Conservation (phyloP, 2,113 vertebrate species). For the Amblyopsis rosae region DNA sequence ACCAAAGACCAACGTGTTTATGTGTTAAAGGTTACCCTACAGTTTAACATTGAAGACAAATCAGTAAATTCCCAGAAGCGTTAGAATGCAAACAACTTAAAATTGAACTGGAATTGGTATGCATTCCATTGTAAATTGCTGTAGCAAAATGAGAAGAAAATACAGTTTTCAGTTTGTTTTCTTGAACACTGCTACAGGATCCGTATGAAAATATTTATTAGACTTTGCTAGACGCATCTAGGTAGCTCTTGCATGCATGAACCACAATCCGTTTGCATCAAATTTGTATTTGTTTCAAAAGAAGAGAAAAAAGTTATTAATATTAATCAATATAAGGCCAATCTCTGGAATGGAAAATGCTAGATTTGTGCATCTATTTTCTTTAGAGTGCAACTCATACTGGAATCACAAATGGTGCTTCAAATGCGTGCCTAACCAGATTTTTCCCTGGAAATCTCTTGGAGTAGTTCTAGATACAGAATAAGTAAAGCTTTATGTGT, state of each 20-base stretch:
- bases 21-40: slow-evolving; percentile 17
- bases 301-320: not conserved
- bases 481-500: slow-evolving; percentile 27
- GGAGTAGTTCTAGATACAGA: slow-evolving; percentile 17
- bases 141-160: not conserved
- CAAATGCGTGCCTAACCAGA: slow-evolving; percentile 57
- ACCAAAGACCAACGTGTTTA: slow-evolving; percentile 60
- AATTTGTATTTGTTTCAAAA: slow-evolving; percentile 14
- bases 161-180: slow-evolving; percentile 13
- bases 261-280: slow-evolving; percentile 16
- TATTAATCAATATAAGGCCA: slow-evolving; percentile 3
- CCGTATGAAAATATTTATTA: slow-evolving; percentile 10
- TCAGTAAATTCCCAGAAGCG: slow-evolving; percentile 12
- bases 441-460: slow-evolving; percentile 39
- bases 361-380: slow-evolving; percentile 35
- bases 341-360: slow-evolving; percentile 25
- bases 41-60: slow-evolving; percentile 23
- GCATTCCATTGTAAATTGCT: slow-evolving; percentile 33
- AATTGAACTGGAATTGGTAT: slow-evolving; percentile 36
- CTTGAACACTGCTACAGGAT: slow-evolving; percentile 19
- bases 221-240: slow-evolving; percentile 11
- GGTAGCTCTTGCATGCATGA: slow-evolving; percentile 21
- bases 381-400: slow-evolving; percentile 25
- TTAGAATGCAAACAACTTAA: not conserved
- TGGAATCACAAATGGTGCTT: slow-evolving; percentile 62